Evolutionary conservation across 2,797 vertebrate genomes (phyloP).

Genomic region (Buceros bicornis): DNA sequence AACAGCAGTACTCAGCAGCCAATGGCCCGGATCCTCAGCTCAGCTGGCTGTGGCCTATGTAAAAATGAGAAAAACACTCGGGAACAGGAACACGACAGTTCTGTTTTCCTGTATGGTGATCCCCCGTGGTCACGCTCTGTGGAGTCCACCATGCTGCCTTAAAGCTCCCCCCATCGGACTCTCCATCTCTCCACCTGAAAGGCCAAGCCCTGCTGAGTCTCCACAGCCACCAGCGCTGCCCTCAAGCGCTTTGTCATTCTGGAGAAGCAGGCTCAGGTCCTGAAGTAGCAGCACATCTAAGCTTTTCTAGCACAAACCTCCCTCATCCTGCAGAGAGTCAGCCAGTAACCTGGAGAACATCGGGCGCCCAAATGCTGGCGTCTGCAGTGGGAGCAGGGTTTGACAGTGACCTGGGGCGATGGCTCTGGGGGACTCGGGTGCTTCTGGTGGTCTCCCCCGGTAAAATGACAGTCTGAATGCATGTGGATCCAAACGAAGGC

Average conservation of each 20-base stretch:
- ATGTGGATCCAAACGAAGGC: background rate
- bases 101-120: accelerated
- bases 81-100: background rate
- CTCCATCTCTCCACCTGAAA: background rate
- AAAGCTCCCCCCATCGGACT: background rate
- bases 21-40: background rate
- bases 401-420: accelerated
- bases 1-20: background rate
- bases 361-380: background rate
- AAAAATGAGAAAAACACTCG: background rate
- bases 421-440: accelerated
- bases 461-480: accelerated
- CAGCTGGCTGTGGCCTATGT: background rate
- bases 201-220: background rate
- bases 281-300: background rate
- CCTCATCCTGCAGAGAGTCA: background rate
- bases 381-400: background rate
- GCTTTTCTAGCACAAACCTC: background rate
- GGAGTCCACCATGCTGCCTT: background rate
- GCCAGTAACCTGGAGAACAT: background rate
- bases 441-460: background rate
- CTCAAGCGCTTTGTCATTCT: background rate
- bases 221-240: background rate
- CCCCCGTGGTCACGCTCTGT: background rate
- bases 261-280: background rate